phyloP scores from a whole-genome alignment of 2,113 vertebrate species.

The Aix galericulata region DNA sequence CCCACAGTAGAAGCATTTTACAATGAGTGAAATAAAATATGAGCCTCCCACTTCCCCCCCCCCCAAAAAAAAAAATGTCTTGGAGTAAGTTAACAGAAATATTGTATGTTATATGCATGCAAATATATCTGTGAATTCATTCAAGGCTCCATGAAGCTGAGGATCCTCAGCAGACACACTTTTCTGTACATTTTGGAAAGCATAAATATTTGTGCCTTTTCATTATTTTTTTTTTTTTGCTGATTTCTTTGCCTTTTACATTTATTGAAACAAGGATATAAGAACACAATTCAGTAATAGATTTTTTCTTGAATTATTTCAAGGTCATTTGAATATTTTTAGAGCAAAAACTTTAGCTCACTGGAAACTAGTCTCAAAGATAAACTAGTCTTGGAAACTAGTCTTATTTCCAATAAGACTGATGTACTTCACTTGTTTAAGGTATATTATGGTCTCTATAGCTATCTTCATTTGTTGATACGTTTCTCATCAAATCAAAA shows the following conservation, averaged over 20 bases:
- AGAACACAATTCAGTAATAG: not conserved
- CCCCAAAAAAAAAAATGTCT: not conserved
- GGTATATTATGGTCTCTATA: not conserved
- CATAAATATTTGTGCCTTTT: not conserved
- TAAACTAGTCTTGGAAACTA: not conserved
- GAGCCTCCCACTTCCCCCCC: no score
- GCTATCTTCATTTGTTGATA: not conserved
- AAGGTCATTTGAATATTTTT: not conserved
- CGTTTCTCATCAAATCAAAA: not conserved
- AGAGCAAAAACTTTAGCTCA: not conserved
- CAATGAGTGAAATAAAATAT: not conserved
- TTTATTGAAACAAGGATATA: not conserved
- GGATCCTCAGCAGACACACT: not conserved
- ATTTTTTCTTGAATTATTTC: conserved; percentile 7
- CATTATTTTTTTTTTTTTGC: not conserved
- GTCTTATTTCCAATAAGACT: not conserved
- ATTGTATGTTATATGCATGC: not conserved
- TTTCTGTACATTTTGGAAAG: not conserved
- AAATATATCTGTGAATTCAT: not conserved
- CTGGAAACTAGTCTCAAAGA: not conserved
- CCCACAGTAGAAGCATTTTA: not conserved
- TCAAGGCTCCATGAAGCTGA: not conserved
- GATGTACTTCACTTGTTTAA: not conserved
- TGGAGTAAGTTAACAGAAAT: not conserved
- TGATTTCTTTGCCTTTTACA: not conserved